Evolutionary conservation across 2,797 vertebrate genomes (phyloP).

Genomic region (Gobio occitaniae): DNA sequence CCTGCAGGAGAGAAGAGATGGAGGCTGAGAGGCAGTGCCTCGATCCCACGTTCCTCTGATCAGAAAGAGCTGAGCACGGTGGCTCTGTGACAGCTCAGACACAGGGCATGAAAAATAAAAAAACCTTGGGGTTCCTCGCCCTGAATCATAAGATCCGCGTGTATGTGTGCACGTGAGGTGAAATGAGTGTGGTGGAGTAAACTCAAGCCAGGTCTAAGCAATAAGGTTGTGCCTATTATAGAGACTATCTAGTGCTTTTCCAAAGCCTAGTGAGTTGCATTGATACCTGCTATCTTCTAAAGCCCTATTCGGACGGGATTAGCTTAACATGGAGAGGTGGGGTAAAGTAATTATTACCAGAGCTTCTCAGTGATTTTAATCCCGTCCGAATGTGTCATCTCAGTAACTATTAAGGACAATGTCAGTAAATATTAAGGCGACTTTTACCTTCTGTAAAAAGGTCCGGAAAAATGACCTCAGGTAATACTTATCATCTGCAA

Average conservation of each 20-base stretch:
- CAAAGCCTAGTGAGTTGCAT: background rate
- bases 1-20: slow-evolving; percentile 35
- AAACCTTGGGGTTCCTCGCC: background rate
- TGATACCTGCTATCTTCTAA: background rate
- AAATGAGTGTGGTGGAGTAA: background rate
- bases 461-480: too few relatives aligned
- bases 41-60: slow-evolving; percentile 19
- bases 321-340: too few relatives aligned
- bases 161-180: background rate
- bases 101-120: background rate
- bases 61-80: slow-evolving; percentile 66
- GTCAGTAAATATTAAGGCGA: too few relatives aligned
- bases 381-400: too few relatives aligned
- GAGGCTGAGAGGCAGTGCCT: slow-evolving; percentile 16
- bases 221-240: background rate
- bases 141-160: slow-evolving; percentile 13
- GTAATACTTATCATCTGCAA: too few relatives aligned
- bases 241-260: slow-evolving; percentile 9
- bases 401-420: too few relatives aligned
- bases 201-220: background rate
- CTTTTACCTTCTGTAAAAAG: too few relatives aligned
- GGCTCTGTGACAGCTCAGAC: slow-evolving; percentile 48
- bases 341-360: too few relatives aligned
- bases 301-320: too few relatives aligned
- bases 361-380: too few relatives aligned